phyloP scores from a whole-genome alignment of 2,888 invertebrate genomes.

The Spodoptera picta region DNA sequence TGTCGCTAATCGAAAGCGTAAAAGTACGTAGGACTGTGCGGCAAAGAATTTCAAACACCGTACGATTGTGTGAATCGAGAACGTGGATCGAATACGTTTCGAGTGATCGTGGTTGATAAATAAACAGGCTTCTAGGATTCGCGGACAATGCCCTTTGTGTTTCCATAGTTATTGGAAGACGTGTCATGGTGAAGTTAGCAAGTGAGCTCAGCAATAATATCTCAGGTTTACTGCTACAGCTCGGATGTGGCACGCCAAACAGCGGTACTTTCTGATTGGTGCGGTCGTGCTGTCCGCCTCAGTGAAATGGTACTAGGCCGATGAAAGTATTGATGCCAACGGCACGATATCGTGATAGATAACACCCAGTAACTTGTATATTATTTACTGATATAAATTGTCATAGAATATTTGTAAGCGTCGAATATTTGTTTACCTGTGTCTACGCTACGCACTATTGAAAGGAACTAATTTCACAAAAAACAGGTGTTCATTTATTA shows the following conservation, averaged over 20 bases:
- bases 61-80: constrained; percentile 84
- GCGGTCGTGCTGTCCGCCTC: constrained; percentile 73
- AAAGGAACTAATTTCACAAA: constrained; percentile 9
- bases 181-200: constrained; percentile 29
- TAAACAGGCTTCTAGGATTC: constrained; percentile 76
- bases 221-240: constrained; percentile 52
- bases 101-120: constrained; percentile 78
- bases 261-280: constrained; percentile 82
- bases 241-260: constrained; percentile 69
- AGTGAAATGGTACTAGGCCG: constrained; percentile 74
- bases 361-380: constrained; percentile 16
- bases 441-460: too few species aligned
- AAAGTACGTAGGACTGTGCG: constrained; percentile 72
- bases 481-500: constrained; percentile 34
- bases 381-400: constrained; percentile 7
- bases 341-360: constrained; percentile 36
- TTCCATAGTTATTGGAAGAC: constrained; percentile 51
- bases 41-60: constrained; percentile 78
- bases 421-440: too few species aligned
- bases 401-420: too few species aligned
- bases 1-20: constrained; percentile 63
- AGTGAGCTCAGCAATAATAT: constrained; percentile 13
- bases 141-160: constrained; percentile 77
- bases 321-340: constrained; percentile 73
- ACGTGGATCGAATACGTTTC: constrained; percentile 84